Evolutionary conservation across 1,140 invertebrate species (phyloP).

Genomic region (Portunus trituberculatus): DNA sequence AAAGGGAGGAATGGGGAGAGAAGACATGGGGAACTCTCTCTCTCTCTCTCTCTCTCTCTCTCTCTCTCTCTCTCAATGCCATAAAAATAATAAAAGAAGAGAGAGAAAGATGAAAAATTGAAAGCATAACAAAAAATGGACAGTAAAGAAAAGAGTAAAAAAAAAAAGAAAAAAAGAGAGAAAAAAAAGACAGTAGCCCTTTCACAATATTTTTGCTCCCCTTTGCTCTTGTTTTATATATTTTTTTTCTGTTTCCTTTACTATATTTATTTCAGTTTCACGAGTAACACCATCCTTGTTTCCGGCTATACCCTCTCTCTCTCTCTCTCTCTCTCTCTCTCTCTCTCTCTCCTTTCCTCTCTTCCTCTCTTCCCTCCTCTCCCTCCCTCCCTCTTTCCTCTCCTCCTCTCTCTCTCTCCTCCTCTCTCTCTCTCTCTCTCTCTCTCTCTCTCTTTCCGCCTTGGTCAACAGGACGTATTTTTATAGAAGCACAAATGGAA

Average conservation of each 20-base stretch:
- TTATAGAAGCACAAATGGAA: neutral
- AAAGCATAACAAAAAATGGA: no score
- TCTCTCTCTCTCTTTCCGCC: neutral
- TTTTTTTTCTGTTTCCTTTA: no score
- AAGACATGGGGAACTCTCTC: no score
- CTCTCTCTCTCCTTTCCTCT: neutral
- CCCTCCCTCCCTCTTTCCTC: neutral
- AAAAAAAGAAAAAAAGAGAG: neutral
- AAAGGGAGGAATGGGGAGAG: no score
- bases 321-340: neutral
- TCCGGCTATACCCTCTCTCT: neutral
- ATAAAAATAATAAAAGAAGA: no score
- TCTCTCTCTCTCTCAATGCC: no score
- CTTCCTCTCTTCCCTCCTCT: neutral
- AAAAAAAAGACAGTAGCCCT: neutral
- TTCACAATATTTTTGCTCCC: neutral
- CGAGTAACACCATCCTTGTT: neutral
- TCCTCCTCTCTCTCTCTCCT: neutral
- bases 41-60: no score
- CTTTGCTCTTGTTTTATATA: neutral
- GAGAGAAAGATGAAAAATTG: no score
- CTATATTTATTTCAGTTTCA: no score
- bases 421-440: constrained; percentile 4
- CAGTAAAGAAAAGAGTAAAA: no score
- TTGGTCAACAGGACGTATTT: neutral